A percentile compares a stretch with the other conserved stretches of the same genome.
Conservation (phyloP, 2,113 vertebrate genomes). For the Pseudolaguvia tuberculata region DNA sequence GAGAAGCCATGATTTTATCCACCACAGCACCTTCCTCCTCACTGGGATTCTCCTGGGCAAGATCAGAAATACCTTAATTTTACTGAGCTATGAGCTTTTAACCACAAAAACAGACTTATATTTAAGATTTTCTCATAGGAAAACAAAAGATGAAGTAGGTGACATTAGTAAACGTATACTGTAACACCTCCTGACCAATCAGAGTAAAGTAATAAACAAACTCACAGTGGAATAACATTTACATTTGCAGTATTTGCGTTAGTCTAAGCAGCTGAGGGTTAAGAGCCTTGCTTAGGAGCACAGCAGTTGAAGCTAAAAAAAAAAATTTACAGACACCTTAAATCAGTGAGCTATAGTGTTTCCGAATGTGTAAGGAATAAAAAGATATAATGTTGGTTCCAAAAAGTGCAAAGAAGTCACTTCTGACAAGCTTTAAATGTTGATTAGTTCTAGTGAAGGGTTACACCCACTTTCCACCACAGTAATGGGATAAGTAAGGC, state of each 20-base stretch:
- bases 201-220: not conserved
- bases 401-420: no score
- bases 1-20: constrained; percentile 95
- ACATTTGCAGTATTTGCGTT: not conserved
- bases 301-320: no score
- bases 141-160: not conserved
- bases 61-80: not conserved
- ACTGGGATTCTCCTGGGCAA: constrained; percentile 87
- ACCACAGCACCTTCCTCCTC: constrained; percentile 98
- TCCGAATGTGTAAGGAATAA: no score
- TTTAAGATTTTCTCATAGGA: no score
- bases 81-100: not conserved
- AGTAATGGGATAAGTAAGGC: not conserved
- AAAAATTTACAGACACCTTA: no score
- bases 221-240: not conserved
- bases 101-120: no score
- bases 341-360: no score
- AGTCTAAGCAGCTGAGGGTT: no score
- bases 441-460: not conserved
- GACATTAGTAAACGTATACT: not conserved
- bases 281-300: no score
- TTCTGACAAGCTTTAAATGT: not conserved
- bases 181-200: not conserved
- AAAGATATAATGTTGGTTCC: no score
- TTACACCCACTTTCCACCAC: not conserved